Percentiles rank a stretch among this genome's conserved stretches.
These are phyloP conservation scores for Acanthacorydalis orientalis DNA, from an alignment of 2,888 invertebrate genomes.

Conservation along the genomic window DNA sequence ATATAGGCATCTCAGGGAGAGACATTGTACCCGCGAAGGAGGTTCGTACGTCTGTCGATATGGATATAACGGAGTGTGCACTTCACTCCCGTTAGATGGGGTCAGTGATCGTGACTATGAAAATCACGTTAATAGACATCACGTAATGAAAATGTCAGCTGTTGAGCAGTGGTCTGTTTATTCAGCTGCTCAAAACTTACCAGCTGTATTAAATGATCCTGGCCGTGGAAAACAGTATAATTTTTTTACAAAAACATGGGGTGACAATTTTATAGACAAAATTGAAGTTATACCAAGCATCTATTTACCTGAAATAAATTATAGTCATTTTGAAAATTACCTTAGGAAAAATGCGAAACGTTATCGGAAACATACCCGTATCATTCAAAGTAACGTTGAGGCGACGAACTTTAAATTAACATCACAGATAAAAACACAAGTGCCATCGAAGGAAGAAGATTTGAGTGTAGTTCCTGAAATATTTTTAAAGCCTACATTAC, in stretches of 20 bases:
- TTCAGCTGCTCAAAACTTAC: conserved; percentile 84
- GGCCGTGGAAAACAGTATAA: conserved; percentile 76
- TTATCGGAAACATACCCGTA: conserved; percentile 42
- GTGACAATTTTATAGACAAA: conserved; percentile 82
- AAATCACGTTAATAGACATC: conserved; percentile 60
- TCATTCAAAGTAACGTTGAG: conserved; percentile 14
- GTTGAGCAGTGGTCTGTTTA: conserved; percentile 67
- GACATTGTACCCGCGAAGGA: conserved; percentile 70
- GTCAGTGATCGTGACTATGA: conserved; percentile 78
- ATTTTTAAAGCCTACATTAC: conserved; percentile 64
- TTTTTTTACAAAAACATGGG: conserved; percentile 97
- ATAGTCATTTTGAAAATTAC: conserved; percentile 75
- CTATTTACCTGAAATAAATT: conserved; percentile 66
- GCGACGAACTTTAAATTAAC: conserved; percentile 2
- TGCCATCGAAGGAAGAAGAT: conserved; percentile 29
- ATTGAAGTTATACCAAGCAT: conserved; percentile 58
- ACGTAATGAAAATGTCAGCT: conserved; percentile 23
- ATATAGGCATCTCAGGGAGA: conserved; percentile 58
- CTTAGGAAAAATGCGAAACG: conserved; percentile 58
- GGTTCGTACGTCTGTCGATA: conserved; percentile 76
- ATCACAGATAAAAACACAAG: conserved; percentile 11
- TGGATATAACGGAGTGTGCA: conserved; percentile 74
- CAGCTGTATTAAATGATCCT: conserved; percentile 92
- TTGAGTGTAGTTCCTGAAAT: conserved; percentile 65
- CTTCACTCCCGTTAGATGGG: conserved; percentile 74